Evolutionary conservation across 2,113 vertebrate genomes (phyloP), one percentile per base, ranked within the genome.

Genomic region (Alouatta palliata): DNA sequence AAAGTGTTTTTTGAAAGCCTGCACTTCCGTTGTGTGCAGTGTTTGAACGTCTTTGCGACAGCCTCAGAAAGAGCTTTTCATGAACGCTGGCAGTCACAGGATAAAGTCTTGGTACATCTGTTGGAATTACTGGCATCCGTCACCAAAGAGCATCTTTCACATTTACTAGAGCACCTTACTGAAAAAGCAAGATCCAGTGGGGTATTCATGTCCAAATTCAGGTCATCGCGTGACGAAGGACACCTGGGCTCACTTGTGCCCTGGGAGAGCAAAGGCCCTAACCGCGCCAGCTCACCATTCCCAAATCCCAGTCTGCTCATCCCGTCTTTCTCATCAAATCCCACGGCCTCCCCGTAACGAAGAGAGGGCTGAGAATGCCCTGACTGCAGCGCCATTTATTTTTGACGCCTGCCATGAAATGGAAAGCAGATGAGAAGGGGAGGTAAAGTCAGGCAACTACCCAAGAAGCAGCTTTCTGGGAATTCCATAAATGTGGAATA

Each of bases 381-480:
- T 40, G 68, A n/a, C 56, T 6, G 35, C 2, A 64, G 92, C 7
- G 35, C 68, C 35, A 86, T 27, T 35, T 0, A 1, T 25, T 94
- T 97, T 45, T 93, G 54, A 93, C 79, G 93, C 77, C 5, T 45
- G 86, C 20, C 95, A 82, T 58, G 35, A 30, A 92, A 17, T 0
- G 88, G 81, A 89, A 89, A 92, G 77, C 71, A 35, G 0, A 88
- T 54, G 3, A 35, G 16, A 93, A 35, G 23, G 52, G 37, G 30
- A 96, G 76, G 27, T 17, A 58, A 52, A 20, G 73, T 6, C 14
- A 40, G 61, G 11, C 27, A 82, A 64, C 16, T 14, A 54, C 25
- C n/a, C 16, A 76, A 81, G 20, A 1, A 52, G 5, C 27, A 88
- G 47, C 58, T 61, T 94, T 87, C 49, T 5, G 37, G 17, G 52